Evolutionary conservation across 2,113 vertebrate species (phyloP), one percentile per base, ranked within the genome.

Genomic region (Hippocampus abdominalis): DNA sequence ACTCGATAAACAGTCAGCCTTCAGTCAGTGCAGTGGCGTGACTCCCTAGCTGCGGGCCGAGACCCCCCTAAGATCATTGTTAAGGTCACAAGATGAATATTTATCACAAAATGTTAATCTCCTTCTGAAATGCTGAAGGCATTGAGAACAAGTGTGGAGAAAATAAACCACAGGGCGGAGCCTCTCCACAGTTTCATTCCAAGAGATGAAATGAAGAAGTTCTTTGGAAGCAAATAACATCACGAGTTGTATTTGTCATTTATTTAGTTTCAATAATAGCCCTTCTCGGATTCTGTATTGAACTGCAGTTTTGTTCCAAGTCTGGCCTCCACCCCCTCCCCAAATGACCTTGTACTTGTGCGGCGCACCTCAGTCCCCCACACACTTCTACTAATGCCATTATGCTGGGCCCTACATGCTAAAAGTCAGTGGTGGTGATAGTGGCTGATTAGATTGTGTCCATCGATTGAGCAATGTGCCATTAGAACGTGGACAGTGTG

Each of bases 391-490:
- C 74, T 90, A 84, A 89, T 88, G 85, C 76, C 73, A 88, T 90
- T 90, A 89, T 71, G 74, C 64, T 1, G 48, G 65, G 78, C 56
- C 83, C 81, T 81, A 83, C 82, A 86, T 76, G 84, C 83, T 87
- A 87, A 84, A 88, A 88, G 86, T 91, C 87, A 85, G 81, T 81
- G 82, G 80, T 83, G 82, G 87, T 86, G 89, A 88, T 91, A 80
- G 82, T 62, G 79, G 80, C 83, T 88, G 87, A 90, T 91, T 91
- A 88, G 87, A 91, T 90, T 90, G 85, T 89, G 87, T 87, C 82
- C 89, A 91, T 90, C 90, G 88, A 91, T 90, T 82, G 83, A 15
- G 25, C 71, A 42, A 81, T 73, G 68, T 83, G 89, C 84, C 83
- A 86, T 81, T 84, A 69, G 82, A 79, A 88, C 4, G 66, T 78